phyloP scores from a whole-genome alignment of 92 coral and sea anemone species.

The Meandrina meandrites region DNA sequence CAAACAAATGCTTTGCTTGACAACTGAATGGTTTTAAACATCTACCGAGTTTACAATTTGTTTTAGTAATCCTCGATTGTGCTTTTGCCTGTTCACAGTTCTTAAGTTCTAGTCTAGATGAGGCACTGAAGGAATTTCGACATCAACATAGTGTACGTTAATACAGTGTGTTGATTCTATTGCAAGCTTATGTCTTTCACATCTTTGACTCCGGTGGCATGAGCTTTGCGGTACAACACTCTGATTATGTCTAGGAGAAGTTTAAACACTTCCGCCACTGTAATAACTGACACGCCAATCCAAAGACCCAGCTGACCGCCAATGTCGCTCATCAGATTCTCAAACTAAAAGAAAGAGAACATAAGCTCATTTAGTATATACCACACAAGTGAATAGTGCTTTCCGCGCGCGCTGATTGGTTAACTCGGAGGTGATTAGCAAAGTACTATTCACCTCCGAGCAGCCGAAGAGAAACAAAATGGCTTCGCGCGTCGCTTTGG shows the following conservation, averaged over 20 bases:
- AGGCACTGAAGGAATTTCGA: not conserved
- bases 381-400: too few relatives aligned
- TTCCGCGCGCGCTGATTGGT: too few relatives aligned
- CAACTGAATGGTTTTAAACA: not conserved
- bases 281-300: slow-evolving; percentile 62
- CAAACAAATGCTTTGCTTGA: not conserved
- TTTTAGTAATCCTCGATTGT: not conserved
- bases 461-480: too few relatives aligned
- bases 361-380: not conserved
- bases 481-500: too few relatives aligned
- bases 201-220: not conserved
- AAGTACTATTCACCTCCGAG: too few relatives aligned
- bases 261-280: slow-evolving; percentile 51
- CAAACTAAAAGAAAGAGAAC: slow-evolving; percentile 23
- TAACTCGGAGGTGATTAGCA: too few relatives aligned
- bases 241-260: slow-evolving; percentile 42
- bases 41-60: not conserved
- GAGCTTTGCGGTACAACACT: slow-evolving; percentile 27
- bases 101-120: not conserved
- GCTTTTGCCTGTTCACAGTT: not conserved
- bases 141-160: not conserved
- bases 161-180: not conserved
- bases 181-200: slow-evolving; percentile 13
- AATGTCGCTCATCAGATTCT: slow-evolving; percentile 61
- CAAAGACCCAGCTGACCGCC: slow-evolving; percentile 73